Evolutionary conservation across 2,113 vertebrate species (phyloP).

Genomic region (Misgurnus anguillicaudatus): DNA sequence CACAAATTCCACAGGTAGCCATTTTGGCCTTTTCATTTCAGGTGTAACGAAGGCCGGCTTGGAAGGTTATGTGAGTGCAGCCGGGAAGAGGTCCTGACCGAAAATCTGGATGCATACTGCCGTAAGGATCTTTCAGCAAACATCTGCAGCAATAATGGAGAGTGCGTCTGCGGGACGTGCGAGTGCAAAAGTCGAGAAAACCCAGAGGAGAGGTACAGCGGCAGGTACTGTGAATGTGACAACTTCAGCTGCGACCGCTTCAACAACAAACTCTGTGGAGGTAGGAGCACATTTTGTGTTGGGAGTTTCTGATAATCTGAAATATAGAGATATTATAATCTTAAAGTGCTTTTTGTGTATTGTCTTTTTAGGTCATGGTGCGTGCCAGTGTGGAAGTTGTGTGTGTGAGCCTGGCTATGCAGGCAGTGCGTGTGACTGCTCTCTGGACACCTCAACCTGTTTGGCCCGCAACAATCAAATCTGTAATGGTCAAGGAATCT

Average conservation of each 20-base stretch:
- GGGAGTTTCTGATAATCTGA: too few species aligned
- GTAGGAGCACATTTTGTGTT: slow-evolving; percentile 67
- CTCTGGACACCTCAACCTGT: slow-evolving; percentile 82
- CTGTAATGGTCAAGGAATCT: slow-evolving; percentile 88
- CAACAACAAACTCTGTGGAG: slow-evolving; percentile 93
- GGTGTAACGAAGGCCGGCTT: slow-evolving; percentile 92
- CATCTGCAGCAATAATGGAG: slow-evolving; percentile 95
- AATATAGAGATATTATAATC: too few species aligned
- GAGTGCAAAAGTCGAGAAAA: slow-evolving; percentile 93
- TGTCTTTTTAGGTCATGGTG: slow-evolving; percentile 81
- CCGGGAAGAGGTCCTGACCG: slow-evolving; percentile 89
- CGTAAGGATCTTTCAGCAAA: slow-evolving; percentile 89
- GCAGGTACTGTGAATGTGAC: slow-evolving; percentile 95
- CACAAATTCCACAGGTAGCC: background rate
- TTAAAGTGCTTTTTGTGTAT: too few species aligned
- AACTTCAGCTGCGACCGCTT: slow-evolving; percentile 98
- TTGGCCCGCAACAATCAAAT: slow-evolving; percentile 85
- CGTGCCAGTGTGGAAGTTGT: slow-evolving; percentile 89
- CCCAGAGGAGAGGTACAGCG: slow-evolving; percentile 87
- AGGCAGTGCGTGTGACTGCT: slow-evolving; percentile 92
- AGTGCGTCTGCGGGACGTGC: slow-evolving; percentile 94
- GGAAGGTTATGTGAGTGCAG: slow-evolving; percentile 92
- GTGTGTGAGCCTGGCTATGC: slow-evolving; percentile 90
- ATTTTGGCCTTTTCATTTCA: slow-evolving; percentile 53
- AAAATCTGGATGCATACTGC: slow-evolving; percentile 95